Conservation (phyloP, 2,888 invertebrate genomes). For the Drepana falcataria region DNA sequence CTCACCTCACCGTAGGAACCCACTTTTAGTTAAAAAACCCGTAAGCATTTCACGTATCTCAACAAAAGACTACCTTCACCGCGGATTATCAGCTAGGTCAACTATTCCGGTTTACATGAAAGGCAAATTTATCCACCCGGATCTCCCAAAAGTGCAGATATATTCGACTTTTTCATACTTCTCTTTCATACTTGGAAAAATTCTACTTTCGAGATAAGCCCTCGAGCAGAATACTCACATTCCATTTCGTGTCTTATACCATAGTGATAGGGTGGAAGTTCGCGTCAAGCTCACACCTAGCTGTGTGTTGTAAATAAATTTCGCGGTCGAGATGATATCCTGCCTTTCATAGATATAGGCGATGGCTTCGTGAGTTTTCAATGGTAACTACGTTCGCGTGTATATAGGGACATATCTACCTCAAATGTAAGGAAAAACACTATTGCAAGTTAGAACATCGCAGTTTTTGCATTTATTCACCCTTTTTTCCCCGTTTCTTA, state of each 20-base stretch:
- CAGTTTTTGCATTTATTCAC: too few relatives aligned
- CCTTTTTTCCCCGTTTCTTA: too few relatives aligned
- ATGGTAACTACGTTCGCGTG: neutral
- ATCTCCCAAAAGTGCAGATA: too few relatives aligned
- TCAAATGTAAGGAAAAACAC: too few relatives aligned
- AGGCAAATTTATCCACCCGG: neutral
- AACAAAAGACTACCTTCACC: too few relatives aligned
- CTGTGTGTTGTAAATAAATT: slow-evolving; percentile 2
- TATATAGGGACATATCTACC: neutral
- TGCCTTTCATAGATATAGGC: neutral
- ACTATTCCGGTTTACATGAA: neutral
- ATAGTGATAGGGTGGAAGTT: neutral
- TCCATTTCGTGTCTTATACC: neutral
- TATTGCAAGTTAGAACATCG: too few relatives aligned
- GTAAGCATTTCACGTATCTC: too few relatives aligned
- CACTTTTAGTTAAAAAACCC: too few relatives aligned
- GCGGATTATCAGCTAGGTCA: neutral
- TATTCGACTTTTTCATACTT: neutral
- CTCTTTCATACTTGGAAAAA: neutral
- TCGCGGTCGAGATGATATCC: neutral
- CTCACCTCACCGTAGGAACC: too few relatives aligned
- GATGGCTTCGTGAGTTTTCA: neutral
- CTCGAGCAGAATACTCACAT: neutral
- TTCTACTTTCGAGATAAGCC: neutral
- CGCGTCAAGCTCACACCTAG: neutral